phyloP scores from a whole-genome alignment of 2,797 vertebrate species.

The Phoebastria nigripes region DNA sequence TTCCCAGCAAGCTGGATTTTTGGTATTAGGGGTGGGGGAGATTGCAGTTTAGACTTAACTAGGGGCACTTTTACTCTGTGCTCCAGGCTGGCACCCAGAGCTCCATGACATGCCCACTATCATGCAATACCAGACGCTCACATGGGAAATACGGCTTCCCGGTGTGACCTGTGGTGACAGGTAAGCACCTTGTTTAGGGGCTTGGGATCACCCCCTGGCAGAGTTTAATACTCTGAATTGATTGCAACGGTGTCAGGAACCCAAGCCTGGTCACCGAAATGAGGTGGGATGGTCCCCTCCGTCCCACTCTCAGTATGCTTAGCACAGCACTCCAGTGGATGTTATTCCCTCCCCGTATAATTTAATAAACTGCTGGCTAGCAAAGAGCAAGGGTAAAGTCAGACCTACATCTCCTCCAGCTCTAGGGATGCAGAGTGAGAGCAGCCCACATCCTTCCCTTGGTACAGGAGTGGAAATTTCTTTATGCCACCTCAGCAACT shows the following conservation, averaged over 20 bases:
- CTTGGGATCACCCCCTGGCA: neutral
- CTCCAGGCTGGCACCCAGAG: neutral
- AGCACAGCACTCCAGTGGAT: neutral
- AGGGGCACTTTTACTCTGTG: neutral
- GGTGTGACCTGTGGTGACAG: neutral
- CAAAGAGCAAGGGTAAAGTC: neutral
- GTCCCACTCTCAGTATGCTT: neutral
- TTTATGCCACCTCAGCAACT: neutral
- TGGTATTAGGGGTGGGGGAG: neutral
- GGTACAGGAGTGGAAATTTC: neutral
- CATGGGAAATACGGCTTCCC: rapidly evolving
- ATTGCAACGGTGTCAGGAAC: neutral
- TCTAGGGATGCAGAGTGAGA: neutral
- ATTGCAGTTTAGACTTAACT: neutral
- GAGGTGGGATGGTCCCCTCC: no score
- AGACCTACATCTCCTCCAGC: neutral
- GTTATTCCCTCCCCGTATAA: neutral
- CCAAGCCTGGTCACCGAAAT: neutral
- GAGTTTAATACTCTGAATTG: neutral
- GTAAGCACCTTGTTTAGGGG: rapidly evolving
- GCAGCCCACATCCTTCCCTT: neutral
- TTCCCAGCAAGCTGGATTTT: neutral
- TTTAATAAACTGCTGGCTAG: neutral
- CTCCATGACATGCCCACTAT: neutral
- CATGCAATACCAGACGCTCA: neutral